Evolutionary conservation across 2,888 invertebrate genomes (phyloP), one percentile per base, ranked within the genome.

Genomic region (Embidobia sp.): DNA sequence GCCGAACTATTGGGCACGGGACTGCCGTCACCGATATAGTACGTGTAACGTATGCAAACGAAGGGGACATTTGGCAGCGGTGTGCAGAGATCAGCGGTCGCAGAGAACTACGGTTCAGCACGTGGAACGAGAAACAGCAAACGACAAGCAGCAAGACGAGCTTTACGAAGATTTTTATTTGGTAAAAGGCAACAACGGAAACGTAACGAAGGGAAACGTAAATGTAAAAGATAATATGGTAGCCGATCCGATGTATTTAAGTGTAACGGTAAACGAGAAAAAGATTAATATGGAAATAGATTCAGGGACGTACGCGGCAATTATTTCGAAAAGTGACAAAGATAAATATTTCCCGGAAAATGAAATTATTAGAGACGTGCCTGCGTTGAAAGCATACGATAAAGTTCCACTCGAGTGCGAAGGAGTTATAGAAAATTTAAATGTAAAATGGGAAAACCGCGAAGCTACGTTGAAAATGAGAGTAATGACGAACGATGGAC

Each of bases 261-360:
- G 29, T 7, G 73, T 78, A 61, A 51, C 10, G 13, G n/a, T 75
- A 16, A 61, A 79, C 18, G 66, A 44, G 10, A 59, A 29, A 16
- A n/a, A 1, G 1, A 19, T 79, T 46, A 35, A 2, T 55, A 80
- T 77, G 67, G 76, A 81, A 73, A 44, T 81, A 11, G 82, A 81
- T 35, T 70, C 73, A 6, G 82, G 81, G 8, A 57, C 81, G 19
- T 78, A 78, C 31, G 59, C 46, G 18, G n/a, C 72, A 22, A 61
- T 72, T 13, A 78, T 78, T 5, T 69, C 64, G 26, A 67, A 53
- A 18, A 27, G 6, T 22, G 3, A 22, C 3, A 22, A 22, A 22
- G 6, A 22, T 6, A 22, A 6, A 3, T 22, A 22, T 4, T 22
- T 22, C 16, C 15, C n/a, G n/a, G n/a, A n/a, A n/a, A n/a, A n/a